phyloP scores from a whole-genome alignment of 2,888 invertebrate species.

The Eilema sororculum region DNA sequence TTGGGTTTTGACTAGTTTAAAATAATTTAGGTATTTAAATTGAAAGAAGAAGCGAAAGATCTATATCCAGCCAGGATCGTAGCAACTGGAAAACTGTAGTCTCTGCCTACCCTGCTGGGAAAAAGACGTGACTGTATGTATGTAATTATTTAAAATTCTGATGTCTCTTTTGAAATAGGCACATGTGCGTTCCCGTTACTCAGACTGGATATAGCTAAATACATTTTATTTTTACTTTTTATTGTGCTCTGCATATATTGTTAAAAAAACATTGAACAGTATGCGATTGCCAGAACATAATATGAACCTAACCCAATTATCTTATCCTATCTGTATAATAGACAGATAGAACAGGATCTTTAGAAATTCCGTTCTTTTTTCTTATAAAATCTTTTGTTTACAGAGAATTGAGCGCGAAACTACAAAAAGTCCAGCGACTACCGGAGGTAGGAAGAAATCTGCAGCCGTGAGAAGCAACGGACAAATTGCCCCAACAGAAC shows the following conservation, averaged over 20 bases:
- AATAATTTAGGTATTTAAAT: no score
- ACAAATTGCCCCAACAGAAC: slow-evolving; percentile 71
- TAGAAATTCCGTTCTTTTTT: neutral
- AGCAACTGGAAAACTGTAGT: no score
- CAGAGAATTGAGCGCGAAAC: slow-evolving; percentile 81
- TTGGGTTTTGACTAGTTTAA: neutral
- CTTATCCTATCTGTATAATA: no score
- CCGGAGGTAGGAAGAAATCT: slow-evolving; percentile 79
- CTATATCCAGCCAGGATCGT: no score
- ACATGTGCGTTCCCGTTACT: neutral
- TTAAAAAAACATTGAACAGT: no score
- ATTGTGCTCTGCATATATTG: no score
- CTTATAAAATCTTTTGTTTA: slow-evolving; percentile 51
- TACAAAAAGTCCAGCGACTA: slow-evolving; percentile 80
- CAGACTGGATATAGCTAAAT: neutral
- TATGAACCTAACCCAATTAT: no score
- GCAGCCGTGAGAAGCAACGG: slow-evolving; percentile 79
- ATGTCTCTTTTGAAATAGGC: neutral
- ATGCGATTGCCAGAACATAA: no score
- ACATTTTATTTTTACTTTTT: neutral
- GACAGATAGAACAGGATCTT: neutral
- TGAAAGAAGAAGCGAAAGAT: no score
- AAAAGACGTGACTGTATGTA: no score
- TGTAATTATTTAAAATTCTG: neutral
- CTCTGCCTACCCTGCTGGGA: no score